Evolutionary conservation across 1,140 invertebrate species (phyloP), one percentile per base, ranked within the genome.

Genomic region (Scaptodrosophila lebanonensis): DNA sequence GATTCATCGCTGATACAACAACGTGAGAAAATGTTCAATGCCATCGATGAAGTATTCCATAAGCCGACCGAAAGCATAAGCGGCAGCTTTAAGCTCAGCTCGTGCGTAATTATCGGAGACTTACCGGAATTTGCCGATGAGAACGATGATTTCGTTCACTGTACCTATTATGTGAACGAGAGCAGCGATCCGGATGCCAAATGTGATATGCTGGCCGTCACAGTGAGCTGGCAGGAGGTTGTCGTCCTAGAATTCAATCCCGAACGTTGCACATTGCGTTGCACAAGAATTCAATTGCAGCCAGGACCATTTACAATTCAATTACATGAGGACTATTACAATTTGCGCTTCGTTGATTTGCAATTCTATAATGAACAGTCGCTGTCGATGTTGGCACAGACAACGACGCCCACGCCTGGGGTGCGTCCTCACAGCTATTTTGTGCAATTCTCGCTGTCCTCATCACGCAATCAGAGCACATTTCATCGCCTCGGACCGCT

Each of bases 1-100:
- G 90, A 93, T 35, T 92, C 91, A 45, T 98, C 96, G 6, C 87
- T 98, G 9, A 87, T 96, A 5, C 95, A 97, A 84, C 92, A 96
- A 66, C 92, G 95, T 63, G 91, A 91, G 18, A 90, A 91, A 73
- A 87, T 97, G 49, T 91, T 93, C 54, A 83, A 90, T 44, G 88
- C 91, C 1, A 89, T 97, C 22, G 88, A 91, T 27, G 87, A 90
- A 15, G 91, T 95, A 15, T 95, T 97, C 76, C 88, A 91, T 51
- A 89, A 91, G 49, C 91, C 93, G 9, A 91, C 92, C 44, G 89
- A 89, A 66, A 90, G 90, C 32, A 89, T 94, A 15, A 89, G 90
- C 3, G 88, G 88, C 66, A 89, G 91, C 71, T 92, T 95, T 51
- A 88, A 86, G 22, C 69, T 90, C 0, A 65, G 88, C 16, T 83